phyloP scores from a whole-genome alignment of 1,140 invertebrate species.

The Ditylenchus dipsaci region DNA sequence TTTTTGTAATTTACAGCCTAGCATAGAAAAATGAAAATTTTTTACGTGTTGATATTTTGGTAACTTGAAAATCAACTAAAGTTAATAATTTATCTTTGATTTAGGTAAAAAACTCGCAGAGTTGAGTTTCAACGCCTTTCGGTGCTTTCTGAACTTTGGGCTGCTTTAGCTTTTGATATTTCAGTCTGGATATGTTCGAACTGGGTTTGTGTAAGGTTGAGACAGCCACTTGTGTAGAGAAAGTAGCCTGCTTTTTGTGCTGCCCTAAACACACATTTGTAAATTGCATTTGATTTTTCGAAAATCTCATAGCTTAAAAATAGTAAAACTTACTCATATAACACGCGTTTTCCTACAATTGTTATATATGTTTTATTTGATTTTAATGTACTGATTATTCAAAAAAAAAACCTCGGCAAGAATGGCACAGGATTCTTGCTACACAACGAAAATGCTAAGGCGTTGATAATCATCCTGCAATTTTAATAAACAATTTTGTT shows the following conservation, averaged over 20 bases:
- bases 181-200: slow-evolving; percentile 20
- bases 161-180: neutral
- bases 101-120: slow-evolving; percentile 30
- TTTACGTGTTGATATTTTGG: neutral
- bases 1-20: neutral
- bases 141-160: neutral
- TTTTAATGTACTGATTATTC: too few relatives aligned
- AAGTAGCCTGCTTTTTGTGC: slow-evolving; percentile 46
- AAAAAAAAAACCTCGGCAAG: slow-evolving; percentile 1
- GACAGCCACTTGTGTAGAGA: slow-evolving; percentile 45
- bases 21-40: neutral
- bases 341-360: slow-evolving; percentile 43
- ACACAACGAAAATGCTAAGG: slow-evolving; percentile 38
- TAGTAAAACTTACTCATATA: slow-evolving; percentile 39
- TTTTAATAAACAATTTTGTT: neutral
- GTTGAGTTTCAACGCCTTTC: slow-evolving; percentile 29
- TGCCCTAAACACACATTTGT: slow-evolving; percentile 33
- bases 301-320: slow-evolving; percentile 2
- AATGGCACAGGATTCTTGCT: slow-evolving; percentile 5
- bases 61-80: neutral
- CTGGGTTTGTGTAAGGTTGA: slow-evolving; percentile 42
- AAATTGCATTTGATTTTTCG: too few relatives aligned
- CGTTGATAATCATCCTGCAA: neutral
- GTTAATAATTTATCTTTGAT: neutral
- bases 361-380: neutral